Percentiles rank a stretch among this genome's conserved stretches.
Conservation (phyloP, 1,140 invertebrate species). For the Atta texana region DNA sequence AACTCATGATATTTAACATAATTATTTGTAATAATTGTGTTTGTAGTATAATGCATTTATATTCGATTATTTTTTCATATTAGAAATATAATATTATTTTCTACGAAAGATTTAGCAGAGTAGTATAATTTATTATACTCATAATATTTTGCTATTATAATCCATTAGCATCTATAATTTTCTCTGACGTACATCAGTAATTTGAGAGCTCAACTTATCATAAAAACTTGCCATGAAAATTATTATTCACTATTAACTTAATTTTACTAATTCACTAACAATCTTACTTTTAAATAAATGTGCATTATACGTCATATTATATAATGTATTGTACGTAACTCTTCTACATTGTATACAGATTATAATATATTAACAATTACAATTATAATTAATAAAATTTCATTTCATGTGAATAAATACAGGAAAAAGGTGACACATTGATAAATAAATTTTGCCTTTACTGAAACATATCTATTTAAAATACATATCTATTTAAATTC, state of each 20-base stretch:
- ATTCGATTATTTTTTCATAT: not conserved
- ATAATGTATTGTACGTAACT: not conserved
- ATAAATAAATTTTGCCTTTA: not conserved
- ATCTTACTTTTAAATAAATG: not conserved
- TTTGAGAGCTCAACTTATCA: slow-evolving; percentile 5
- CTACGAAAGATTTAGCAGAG: not conserved
- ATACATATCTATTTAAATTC: slow-evolving; percentile 2
- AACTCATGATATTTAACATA: not conserved
- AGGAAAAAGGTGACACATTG: not conserved
- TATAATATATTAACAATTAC: not conserved
- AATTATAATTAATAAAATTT: slow-evolving; percentile 2
- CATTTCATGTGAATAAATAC: not conserved
- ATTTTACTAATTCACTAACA: slow-evolving; percentile 13
- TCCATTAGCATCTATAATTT: slow-evolving; percentile 20
- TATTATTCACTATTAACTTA: slow-evolving; percentile 24
- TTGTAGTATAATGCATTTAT: not conserved
- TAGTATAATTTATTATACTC: slow-evolving; percentile 20
- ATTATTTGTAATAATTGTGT: not conserved
- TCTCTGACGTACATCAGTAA: not conserved
- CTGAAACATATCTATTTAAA: not conserved
- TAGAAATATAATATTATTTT: not conserved
- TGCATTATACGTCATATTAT: not conserved
- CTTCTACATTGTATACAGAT: not conserved
- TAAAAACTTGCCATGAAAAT: not conserved
- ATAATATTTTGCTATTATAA: slow-evolving; percentile 10